phyloP scores from a whole-genome alignment of 2,113 vertebrate species.

The Murina feae region DNA sequence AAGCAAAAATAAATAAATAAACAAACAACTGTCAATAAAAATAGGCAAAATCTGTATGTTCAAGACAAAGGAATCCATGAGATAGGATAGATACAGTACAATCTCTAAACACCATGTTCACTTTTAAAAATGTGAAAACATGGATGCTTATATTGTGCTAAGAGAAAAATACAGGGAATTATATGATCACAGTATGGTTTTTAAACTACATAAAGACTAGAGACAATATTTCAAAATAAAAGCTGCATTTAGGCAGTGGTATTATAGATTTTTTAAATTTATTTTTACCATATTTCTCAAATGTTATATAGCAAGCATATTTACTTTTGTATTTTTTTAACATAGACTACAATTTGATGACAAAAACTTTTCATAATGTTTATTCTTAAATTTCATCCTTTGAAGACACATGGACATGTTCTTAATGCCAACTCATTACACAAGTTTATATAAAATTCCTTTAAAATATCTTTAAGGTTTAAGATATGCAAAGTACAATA shows the following conservation, averaged over 20 bases:
- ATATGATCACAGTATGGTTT: neutral
- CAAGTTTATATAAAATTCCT: neutral
- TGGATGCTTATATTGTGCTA: neutral
- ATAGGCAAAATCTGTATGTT: conserved; percentile 31
- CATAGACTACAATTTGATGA: neutral
- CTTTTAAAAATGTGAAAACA: neutral
- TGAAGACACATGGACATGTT: neutral
- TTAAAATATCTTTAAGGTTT: conserved; percentile 12
- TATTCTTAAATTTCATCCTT: neutral
- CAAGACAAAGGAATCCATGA: conserved; percentile 18
- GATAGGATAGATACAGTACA: neutral
- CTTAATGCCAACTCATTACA: neutral
- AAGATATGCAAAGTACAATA: neutral
- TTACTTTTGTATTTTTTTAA: neutral
- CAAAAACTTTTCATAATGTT: conserved; percentile 2
- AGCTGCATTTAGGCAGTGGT: neutral
- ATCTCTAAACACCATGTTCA: neutral
- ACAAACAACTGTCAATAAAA: neutral
- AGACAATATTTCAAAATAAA: neutral
- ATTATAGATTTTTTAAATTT: neutral
- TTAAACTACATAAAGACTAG: neutral
- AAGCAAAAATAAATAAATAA: neutral
- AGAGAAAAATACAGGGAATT: neutral
- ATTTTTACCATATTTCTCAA: conserved; percentile 15
- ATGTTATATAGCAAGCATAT: neutral